phyloP scores from a whole-genome alignment of 2,797 vertebrate genomes.

The Siniperca undulata region DNA sequence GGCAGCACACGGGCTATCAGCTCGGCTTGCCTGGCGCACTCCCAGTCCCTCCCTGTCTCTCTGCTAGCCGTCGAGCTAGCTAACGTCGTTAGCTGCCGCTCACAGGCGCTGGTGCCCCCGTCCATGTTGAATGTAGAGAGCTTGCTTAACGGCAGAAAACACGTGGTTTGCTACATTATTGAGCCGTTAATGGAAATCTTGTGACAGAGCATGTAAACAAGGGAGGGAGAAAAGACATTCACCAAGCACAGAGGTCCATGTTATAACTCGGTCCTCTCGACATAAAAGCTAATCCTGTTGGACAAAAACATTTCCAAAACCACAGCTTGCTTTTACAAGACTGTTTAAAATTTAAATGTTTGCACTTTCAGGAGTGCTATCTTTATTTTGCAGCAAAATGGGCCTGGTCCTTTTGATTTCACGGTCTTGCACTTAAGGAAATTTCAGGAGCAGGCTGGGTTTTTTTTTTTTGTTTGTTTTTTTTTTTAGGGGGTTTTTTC shows the following conservation, averaged over 20 bases:
- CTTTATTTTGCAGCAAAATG: conserved; percentile 16
- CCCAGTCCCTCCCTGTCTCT: conserved; percentile 41
- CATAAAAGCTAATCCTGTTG: conserved; percentile 29
- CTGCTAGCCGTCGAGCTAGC: conserved; percentile 56
- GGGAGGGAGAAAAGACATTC: conserved; percentile 16
- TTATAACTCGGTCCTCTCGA: conserved; percentile 6
- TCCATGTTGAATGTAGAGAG: conserved; percentile 72
- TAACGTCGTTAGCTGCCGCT: conserved; percentile 52
- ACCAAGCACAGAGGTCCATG: conserved; percentile 36
- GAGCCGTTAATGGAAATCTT: conserved; percentile 79
- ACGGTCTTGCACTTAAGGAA: neutral
- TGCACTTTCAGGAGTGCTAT: conserved; percentile 2
- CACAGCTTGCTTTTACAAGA: conserved; percentile 24
- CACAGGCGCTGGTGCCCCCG: conserved; percentile 17
- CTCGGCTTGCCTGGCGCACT: conserved; percentile 20
- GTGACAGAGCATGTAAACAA: conserved; percentile 78
- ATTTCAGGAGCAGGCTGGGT: neutral
- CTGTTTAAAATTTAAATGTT: conserved; percentile 36
- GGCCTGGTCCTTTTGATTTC: neutral
- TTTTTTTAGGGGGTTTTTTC: neutral
- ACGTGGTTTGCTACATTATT: conserved; percentile 79
- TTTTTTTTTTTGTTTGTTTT: conserved; percentile 5
- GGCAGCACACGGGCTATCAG: conserved; percentile 32
- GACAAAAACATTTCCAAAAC: conserved; percentile 32
- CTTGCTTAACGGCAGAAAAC: conserved; percentile 66